A percentile compares a stretch with the other conserved stretches of the same genome.
Evolutionary conservation across 2,888 invertebrate genomes (phyloP).

Genomic region (Eupithecia inturbata): DNA sequence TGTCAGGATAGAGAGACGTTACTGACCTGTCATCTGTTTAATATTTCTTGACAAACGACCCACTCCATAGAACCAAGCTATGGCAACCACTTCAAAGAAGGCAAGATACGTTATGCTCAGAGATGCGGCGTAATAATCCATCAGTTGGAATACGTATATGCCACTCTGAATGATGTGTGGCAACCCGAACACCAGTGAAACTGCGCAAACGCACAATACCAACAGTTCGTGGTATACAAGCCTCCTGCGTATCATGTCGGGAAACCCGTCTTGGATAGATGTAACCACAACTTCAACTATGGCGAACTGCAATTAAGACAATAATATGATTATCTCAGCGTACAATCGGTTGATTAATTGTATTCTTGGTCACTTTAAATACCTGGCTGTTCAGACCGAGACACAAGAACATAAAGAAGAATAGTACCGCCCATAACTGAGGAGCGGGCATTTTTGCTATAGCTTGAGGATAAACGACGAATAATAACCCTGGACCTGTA

Average conservation of each 20-base stretch:
- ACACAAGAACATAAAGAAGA: slow-evolving; percentile 95
- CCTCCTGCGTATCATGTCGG: slow-evolving; percentile 91
- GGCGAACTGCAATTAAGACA: slow-evolving; percentile 89
- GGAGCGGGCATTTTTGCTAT: slow-evolving; percentile 96
- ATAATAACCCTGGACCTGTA: slow-evolving; percentile 93
- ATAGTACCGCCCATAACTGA: slow-evolving; percentile 94
- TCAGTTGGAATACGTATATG: slow-evolving; percentile 95
- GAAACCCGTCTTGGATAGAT: slow-evolving; percentile 96
- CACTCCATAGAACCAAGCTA: slow-evolving; percentile 96
- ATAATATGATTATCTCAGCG: slow-evolving; percentile 9
- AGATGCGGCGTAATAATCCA: slow-evolving; percentile 97
- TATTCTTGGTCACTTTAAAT: slow-evolving; percentile 43
- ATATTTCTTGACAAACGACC: slow-evolving; percentile 91
- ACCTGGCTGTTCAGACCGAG: slow-evolving; percentile 95
- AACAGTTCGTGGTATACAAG: slow-evolving; percentile 94
- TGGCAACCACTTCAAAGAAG: slow-evolving; percentile 95
- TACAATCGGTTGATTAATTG: slow-evolving; percentile 13
- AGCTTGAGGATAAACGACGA: slow-evolving; percentile 97
- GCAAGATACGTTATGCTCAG: slow-evolving; percentile 96
- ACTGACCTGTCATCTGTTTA: slow-evolving; percentile 93
- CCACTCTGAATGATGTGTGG: slow-evolving; percentile 96
- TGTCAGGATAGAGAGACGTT: neutral
- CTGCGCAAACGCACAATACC: slow-evolving; percentile 91
- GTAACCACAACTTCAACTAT: slow-evolving; percentile 97
- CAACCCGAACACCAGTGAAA: slow-evolving; percentile 93